Evolutionary conservation across 2,797 vertebrate genomes (phyloP), one percentile per base, ranked within the genome.

Genomic region (Phaenicophaeus curvirostris): DNA sequence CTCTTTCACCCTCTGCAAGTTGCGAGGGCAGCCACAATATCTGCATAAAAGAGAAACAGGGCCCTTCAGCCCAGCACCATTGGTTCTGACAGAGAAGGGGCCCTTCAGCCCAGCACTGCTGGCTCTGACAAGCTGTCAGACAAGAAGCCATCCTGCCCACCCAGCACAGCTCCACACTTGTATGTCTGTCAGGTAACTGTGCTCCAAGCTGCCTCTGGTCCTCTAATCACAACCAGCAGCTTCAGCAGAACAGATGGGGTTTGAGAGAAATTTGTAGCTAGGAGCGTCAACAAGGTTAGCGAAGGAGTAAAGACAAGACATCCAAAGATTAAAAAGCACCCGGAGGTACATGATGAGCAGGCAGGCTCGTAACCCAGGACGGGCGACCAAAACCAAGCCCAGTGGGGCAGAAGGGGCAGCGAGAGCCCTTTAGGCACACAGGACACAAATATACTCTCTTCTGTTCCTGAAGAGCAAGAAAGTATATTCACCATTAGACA

Each of bases 21-120:
- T 21, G 30, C 4, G 2, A 62, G 39, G 1, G 1, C 41, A 41
- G 35, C 33, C 4, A 2, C 11, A 24, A 19, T 11, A 24, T 28
- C 30, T 33, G 1, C 1, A 20, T 12, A 8, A 11, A 33, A 10
- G 0, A 67, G 54, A 2, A 0, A 15, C 4, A 6, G 20, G 39
- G 23, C 59, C 20, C 50, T 53, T 76, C 17, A 15, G 1, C n/a
- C 16, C 35, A 24, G 65, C 42, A 53, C 0, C 3, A 25, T 18
- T 11, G 54, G n/a, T n/a, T n/a, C n/a, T n/a, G n/a, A n/a, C n/a
- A n/a, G n/a, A n/a, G n/a, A n/a, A n/a, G n/a, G n/a, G n/a, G n/a
- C n/a, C n/a, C n/a, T n/a, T n/a, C n/a, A n/a, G n/a, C n/a, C n/a
- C n/a, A n/a, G n/a, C n/a, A n/a, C n/a, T n/a, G n/a, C n/a, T n/a